A percentile compares a stretch with the other conserved stretches of the same genome.
phyloP scores from a whole-genome alignment of 2,113 vertebrate species.

The Neotoma lepida region DNA sequence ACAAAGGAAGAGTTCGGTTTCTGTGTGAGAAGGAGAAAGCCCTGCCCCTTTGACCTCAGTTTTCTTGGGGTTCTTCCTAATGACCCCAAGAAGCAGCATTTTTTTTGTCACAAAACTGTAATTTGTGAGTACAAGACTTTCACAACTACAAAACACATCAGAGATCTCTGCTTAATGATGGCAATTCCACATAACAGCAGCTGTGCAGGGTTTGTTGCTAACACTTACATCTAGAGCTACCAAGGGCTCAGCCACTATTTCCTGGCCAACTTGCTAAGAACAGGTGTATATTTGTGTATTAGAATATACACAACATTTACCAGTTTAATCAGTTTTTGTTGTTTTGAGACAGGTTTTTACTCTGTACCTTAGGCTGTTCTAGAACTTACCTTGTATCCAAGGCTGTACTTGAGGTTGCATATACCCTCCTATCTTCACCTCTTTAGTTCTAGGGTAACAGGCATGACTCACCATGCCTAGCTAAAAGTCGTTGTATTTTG shows the following conservation, averaged over 20 bases:
- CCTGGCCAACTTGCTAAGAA: background rate
- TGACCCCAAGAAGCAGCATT: accelerated
- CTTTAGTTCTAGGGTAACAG: background rate
- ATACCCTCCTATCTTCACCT: background rate
- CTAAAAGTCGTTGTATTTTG: background rate
- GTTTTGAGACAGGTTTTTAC: background rate
- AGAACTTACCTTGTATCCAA: background rate
- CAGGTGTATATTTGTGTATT: background rate
- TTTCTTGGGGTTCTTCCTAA: background rate
- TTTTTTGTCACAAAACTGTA: background rate
- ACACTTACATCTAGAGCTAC: background rate
- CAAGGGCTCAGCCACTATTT: background rate
- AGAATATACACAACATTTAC: background rate
- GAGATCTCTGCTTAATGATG: background rate
- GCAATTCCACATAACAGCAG: background rate
- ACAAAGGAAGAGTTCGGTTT: too few species aligned
- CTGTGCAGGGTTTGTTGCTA: background rate
- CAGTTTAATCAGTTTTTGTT: background rate
- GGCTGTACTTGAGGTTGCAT: background rate
- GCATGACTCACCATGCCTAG: background rate
- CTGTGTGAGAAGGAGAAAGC: background rate
- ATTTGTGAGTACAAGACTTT: background rate
- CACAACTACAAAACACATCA: background rate
- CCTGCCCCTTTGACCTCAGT: background rate
- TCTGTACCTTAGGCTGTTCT: background rate